phyloP scores from a whole-genome alignment of 1,140 invertebrate species.

The Kradibia gibbosae region DNA sequence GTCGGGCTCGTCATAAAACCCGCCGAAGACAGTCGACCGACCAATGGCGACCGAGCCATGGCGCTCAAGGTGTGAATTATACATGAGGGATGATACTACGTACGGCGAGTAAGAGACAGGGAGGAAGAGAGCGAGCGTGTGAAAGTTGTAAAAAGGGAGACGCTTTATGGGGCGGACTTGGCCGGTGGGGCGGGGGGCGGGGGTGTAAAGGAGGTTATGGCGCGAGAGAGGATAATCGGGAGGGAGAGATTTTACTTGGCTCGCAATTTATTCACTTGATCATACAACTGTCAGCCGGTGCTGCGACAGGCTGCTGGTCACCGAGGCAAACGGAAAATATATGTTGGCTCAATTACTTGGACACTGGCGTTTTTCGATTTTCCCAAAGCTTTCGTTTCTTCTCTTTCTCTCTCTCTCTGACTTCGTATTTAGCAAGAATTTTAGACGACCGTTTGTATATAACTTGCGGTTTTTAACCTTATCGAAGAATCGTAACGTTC shows the following conservation, averaged over 20 bases:
- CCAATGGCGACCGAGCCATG: conserved; percentile 69
- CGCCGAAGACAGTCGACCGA: conserved; percentile 52
- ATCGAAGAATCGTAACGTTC: too few species aligned
- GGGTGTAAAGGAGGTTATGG: neutral
- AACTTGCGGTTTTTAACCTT: too few species aligned
- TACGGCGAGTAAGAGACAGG: conserved; percentile 25
- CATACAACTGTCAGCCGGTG: conserved; percentile 47
- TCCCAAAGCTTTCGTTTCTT: conserved; percentile 5
- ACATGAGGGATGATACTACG: conserved; percentile 70
- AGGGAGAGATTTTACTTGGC: neutral
- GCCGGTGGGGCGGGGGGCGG: too few species aligned
- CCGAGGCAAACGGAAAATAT: conserved; percentile 17
- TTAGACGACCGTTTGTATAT: neutral
- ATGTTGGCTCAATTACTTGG: conserved; percentile 20
- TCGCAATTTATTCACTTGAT: conserved; percentile 51
- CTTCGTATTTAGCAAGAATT: neutral
- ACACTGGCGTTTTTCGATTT: conserved; percentile 14
- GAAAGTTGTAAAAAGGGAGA: neutral
- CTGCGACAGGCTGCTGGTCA: neutral
- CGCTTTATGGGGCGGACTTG: too few species aligned
- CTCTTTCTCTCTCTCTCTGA: neutral
- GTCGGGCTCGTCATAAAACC: conserved; percentile 62
- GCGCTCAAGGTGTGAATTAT: conserved; percentile 73
- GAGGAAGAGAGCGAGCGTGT: neutral
- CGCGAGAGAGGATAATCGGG: neutral